Conservation (phyloP, 2,888 invertebrate species). For the Netelia inedita region DNA sequence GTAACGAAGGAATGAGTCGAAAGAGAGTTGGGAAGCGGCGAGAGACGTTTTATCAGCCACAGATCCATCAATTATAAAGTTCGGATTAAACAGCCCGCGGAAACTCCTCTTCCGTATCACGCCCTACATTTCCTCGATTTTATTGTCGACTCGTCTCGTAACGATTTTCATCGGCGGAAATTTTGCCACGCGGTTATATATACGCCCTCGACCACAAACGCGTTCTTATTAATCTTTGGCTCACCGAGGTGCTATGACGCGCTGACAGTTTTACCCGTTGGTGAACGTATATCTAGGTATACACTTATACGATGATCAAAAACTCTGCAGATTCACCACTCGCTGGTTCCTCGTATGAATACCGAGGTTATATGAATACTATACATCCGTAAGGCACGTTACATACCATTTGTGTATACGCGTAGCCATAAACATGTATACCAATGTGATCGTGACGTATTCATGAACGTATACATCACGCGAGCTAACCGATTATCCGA, state of each 20-base stretch:
- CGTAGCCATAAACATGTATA: too few species aligned
- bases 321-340: neutral
- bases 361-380: neutral
- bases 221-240: conserved; percentile 47
- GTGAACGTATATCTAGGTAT: neutral
- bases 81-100: conserved; percentile 65
- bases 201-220: conserved; percentile 15
- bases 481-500: too few species aligned
- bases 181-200: conserved; percentile 20
- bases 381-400: neutral
- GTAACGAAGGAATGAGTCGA: conserved; percentile 21
- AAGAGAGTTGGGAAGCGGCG: conserved; percentile 18
- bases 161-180: conserved; percentile 32
- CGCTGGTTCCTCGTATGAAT: neutral
- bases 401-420: too few species aligned
- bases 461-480: neutral
- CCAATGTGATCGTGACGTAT: neutral
- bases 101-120: conserved; percentile 53
- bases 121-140: conserved; percentile 41
- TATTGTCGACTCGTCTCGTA: conserved; percentile 5
- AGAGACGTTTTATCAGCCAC: conserved; percentile 57
- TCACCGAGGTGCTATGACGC: neutral
- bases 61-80: conserved; percentile 67
- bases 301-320: conserved; percentile 2
- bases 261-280: neutral